These are phyloP conservation scores for Drosophila emarginata DNA, from an alignment of 2,888 invertebrate genomes.

Conservation along the genomic window DNA sequence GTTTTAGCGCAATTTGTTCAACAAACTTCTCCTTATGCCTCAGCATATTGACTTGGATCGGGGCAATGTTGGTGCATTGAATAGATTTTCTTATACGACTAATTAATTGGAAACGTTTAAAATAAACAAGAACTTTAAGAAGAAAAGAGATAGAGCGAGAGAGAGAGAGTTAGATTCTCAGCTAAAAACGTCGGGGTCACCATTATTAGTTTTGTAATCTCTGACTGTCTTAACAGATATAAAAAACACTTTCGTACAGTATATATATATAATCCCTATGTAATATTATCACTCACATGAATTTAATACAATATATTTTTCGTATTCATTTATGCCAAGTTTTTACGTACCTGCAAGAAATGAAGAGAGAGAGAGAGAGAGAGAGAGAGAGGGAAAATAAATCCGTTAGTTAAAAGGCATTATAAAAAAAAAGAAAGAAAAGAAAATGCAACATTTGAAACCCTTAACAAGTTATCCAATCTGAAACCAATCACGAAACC, in stretches of 20 bases:
- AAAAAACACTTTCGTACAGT: too few relatives aligned
- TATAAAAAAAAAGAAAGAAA: neutral
- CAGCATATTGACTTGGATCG: neutral
- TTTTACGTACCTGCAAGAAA: slow-evolving; percentile 49
- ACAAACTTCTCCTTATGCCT: neutral
- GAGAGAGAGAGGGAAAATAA: neutral
- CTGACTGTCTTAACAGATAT: too few relatives aligned
- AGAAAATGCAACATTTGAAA: slow-evolving; percentile 17
- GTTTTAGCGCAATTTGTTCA: slow-evolving; percentile 62
- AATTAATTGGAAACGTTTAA: slow-evolving; percentile 6
- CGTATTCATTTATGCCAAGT: too few relatives aligned
- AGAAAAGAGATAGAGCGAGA: neutral
- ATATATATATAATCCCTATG: neutral
- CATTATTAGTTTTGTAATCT: neutral
- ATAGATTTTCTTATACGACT: slow-evolving; percentile 1
- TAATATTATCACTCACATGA: slow-evolving; percentile 8
- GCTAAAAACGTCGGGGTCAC: neutral
- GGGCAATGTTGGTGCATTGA: neutral
- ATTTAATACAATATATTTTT: neutral
- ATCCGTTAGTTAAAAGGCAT: slow-evolving; percentile 25
- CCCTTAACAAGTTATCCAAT: slow-evolving; percentile 47
- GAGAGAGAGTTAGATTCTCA: too few relatives aligned
- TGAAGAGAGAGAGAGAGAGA: neutral
- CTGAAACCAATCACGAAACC: slow-evolving; percentile 35
- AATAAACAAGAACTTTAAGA: neutral